These are phyloP conservation scores for Crax fasciolata DNA, from an alignment of 2,797 vertebrate species.

Conservation along the genomic window DNA sequence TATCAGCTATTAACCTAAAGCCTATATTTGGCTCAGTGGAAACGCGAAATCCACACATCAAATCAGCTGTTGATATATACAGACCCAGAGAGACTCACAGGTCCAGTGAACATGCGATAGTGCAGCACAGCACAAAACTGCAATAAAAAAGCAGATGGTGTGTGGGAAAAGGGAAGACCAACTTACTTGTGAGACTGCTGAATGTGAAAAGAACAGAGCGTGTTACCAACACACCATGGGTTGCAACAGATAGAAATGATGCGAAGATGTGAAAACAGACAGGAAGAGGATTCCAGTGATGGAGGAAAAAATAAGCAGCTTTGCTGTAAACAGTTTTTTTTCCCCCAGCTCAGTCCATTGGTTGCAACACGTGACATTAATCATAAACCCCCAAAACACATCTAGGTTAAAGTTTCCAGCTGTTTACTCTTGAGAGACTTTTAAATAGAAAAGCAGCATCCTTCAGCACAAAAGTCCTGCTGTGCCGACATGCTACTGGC, in stretches of 20 bases:
- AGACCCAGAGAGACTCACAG: neutral
- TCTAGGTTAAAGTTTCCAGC: slow-evolving; percentile 52
- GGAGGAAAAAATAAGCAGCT: slow-evolving; percentile 58
- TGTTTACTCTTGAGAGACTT: neutral
- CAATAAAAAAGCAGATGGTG: neutral
- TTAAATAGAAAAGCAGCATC: slow-evolving; percentile 10
- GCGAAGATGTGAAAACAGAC: neutral
- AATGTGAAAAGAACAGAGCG: neutral
- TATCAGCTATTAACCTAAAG: slow-evolving; percentile 21
- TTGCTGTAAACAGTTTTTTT: slow-evolving; percentile 45
- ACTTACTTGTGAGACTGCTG: neutral
- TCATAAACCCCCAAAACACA: neutral
- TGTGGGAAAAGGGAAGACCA: neutral
- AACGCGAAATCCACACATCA: slow-evolving; percentile 11
- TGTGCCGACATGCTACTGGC: accelerated
- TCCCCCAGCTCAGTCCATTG: neutral
- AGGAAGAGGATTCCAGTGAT: slow-evolving; percentile 27
- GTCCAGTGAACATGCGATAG: neutral
- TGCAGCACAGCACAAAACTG: neutral
- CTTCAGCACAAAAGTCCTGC: neutral
- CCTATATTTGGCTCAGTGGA: neutral
- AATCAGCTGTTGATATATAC: slow-evolving; percentile 13
- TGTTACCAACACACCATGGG: accelerated
- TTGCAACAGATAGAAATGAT: neutral
- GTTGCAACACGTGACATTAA: slow-evolving; percentile 35